Base-by-base conservation (phyloP, 2,113 vertebrate species). In the Sisor rabdophorus region DNA sequence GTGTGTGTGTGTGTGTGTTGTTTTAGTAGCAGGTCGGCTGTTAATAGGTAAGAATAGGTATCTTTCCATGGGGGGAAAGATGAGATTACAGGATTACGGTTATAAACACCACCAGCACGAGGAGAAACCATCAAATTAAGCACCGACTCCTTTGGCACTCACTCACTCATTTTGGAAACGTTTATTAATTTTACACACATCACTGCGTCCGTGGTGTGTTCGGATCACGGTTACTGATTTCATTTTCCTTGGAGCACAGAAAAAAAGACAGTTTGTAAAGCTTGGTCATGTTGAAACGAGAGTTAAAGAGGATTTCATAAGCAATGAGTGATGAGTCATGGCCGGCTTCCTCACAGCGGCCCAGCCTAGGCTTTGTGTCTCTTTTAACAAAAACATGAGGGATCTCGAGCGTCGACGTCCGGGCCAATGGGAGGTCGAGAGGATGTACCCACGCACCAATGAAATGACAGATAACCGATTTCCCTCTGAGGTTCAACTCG, bases 291-390 rank as follows among this genome's bases (percentile, higher is more conserved):
- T 0, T 64, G 28, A 32, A 74, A 61, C 0, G 30, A 26, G 69
- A 47, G 48, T n/a, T 26, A n/a, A 22, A 19, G 36, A 68, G 78
- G 73, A 71, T 53, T 74, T 20, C 47, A 77, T 81, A 67, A 78
- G 58, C 52, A 28, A 16, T n/a, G 52, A 30, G 85, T 80, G 87
- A 86, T 81, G 87, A 87, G 83, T 72, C 50, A 67, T 26, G 76
- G 83, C 85, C 86, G 86, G 85, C 85, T 78, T 32, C 52, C 71
- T 77, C 48, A 75, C 47, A 50, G 75, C 76, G 82, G 81, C 85
- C 82, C 81, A 72, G 74, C 71, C 67, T 50, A 73, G 73, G 68
- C 40, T 78, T 91, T 86, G 87, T 88, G 87, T 89, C 83, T 85
- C 78, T 72, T 20, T 15, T 50, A 36, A 63, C 64, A 70, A 36